Evolutionary conservation across 2,113 vertebrate genomes (phyloP), one percentile per base, ranked within the genome.

Genomic region (Eulemur macaco): DNA sequence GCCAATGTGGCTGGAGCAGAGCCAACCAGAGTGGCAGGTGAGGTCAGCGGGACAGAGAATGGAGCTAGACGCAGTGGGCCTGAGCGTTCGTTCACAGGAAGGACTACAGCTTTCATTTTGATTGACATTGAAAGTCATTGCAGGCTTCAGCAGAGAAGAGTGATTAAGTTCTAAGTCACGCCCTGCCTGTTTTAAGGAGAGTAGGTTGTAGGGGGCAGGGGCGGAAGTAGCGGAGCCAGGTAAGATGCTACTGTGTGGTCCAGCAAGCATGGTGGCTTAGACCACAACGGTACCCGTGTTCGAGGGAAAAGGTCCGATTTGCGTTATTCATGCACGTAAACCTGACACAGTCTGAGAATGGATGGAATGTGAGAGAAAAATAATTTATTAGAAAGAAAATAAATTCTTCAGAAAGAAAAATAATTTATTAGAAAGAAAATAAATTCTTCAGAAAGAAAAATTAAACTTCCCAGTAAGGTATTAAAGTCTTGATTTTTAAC

Each of bases 61-160:
- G 5, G 20, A 29, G 12, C 1, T 7, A 12, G 31, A 21, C 15
- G 2, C 37, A 56, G 6, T 37, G n/a, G 39, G 25, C 58, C 15
- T 1, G 6, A 34, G 1, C 8, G 10, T 17, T 31, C 8, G 10
- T 17, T 31, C 50, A 37, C 29, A 5, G 12, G 8, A 47, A 18
- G 45, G 25, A 77, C n/a, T 39, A 54, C 15, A 14, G 13, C 64
- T 31, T 84, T 88, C 63, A 52, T 58, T 81, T 60, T 68, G 76
- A 81, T 52, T 5, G 37, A 58, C 66, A 52, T 0, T 29, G 69
- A 85, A 42, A 60, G 47, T 84, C 11, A 29, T 0, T 27, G 60
- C 23, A 20, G 11, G 34, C 21, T 71, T 88, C 37, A 83, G 58
- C 77, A 58, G 1, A 9, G 5, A 86, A 29, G 50, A 63, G 58